Base-by-base conservation (phyloP, 1,140 invertebrate species). In the Lordiphosa clarofinis region DNA sequence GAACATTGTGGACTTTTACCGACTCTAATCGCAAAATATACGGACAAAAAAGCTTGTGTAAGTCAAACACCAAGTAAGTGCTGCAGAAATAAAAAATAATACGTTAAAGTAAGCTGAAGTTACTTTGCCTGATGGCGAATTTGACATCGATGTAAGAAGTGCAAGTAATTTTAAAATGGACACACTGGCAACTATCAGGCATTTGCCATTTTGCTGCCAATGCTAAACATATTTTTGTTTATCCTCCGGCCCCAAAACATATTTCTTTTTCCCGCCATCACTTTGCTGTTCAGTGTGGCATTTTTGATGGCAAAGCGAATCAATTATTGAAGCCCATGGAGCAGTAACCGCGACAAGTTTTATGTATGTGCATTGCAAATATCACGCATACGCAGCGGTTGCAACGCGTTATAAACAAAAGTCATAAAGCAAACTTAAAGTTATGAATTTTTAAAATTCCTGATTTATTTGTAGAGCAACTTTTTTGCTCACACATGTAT, bases 401-500 rank as follows among this genome's bases (percentile, higher is more conserved):
- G 65, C 66, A 66, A 57, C 59, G 69, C 59, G 42, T 49, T 68
- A 64, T 81, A 69, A 81, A 82, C 71, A 81, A 73, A 70, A 81
- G 71, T 76, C 78, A 73, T 71, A 73, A 66, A 71, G 73, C 79
- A 78, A 84, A 78, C 73, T 84, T 84, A 66, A 84, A 73, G 73
- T 84, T 84, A 84, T 84, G 79, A 78, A 84, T 84, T 84, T 68
- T 66, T 84, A 65, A 84, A 84, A 84, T 84, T 70, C 46, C 64
- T 86, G 73, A 84, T 84, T 86, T 84, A 84, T 84, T 73, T 84
- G 61, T 46, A 61, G 61, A 43, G 43, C 70, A 78, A 76, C 48
- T 84, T 84, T 69, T 66, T 37, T 61, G 49, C 43, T 12, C 44
- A 13, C 36, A 46, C 48, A 38, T 36, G 19, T 13, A 9, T 31